phyloP scores from a whole-genome alignment of 2,888 invertebrate species.

The Enchytraeus crypticus region DNA sequence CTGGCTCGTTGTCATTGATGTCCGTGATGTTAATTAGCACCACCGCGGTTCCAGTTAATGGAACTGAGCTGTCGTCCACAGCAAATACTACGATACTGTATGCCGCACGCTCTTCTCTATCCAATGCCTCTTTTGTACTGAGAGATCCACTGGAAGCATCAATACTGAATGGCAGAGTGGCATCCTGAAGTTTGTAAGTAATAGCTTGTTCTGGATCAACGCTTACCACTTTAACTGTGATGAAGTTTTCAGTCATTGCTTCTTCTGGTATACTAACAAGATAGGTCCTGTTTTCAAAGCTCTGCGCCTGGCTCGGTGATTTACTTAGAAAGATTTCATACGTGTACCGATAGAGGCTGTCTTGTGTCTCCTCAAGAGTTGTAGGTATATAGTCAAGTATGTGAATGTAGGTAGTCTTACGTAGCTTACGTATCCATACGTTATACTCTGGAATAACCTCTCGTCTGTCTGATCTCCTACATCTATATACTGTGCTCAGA shows the following conservation, averaged over 20 bases:
- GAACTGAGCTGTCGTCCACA: conserved; percentile 4
- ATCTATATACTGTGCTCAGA: conserved; percentile 2
- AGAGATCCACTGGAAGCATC: conserved; percentile 3
- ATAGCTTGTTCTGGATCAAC: conserved; percentile 2
- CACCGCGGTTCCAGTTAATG: conserved; percentile 5
- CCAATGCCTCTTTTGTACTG: neutral
- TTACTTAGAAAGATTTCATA: conserved; percentile 3
- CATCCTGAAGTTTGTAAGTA: neutral
- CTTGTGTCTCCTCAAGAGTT: no score
- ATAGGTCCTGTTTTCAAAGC: neutral
- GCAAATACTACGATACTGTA: conserved; percentile 11
- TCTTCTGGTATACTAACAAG: conserved; percentile 6
- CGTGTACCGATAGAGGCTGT: neutral
- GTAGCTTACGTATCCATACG: conserved; percentile 9
- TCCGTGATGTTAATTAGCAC: conserved; percentile 5
- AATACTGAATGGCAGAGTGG: conserved; percentile 6
- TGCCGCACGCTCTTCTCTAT: conserved; percentile 4
- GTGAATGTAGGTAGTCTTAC: conserved; percentile 10
- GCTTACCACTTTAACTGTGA: neutral
- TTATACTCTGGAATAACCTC: conserved; percentile 4
- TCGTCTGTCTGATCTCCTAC: conserved; percentile 1
- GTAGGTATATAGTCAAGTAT: conserved; percentile 10
- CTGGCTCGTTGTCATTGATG: conserved; percentile 14
- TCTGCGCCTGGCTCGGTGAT: conserved; percentile 1
- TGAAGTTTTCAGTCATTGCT: neutral